Base-by-base conservation (phyloP, 2,797 vertebrate species). In the Anguilla megastoma region DNA sequence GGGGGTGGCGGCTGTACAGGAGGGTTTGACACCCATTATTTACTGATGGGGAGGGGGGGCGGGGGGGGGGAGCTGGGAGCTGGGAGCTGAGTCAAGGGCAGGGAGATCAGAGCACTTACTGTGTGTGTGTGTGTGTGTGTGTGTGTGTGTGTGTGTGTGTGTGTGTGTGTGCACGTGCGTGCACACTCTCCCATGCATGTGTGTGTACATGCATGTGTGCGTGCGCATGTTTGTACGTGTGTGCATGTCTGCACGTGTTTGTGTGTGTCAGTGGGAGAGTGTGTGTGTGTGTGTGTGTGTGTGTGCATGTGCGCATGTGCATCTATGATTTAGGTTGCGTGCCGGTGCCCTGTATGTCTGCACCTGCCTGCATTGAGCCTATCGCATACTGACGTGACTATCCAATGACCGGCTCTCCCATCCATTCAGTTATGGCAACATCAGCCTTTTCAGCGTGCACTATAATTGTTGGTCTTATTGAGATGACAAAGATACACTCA, bases 41-140 rank as follows among this genome's bases (percentile, higher is more conserved):
- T 89, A 89, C 66, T 88, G 85, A 18, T 48, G 36, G 36, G 36
- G 36, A 41, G 36, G 36, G 36, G 33, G 36, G 10, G 16, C 66
- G 66, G 87, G 79, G 88, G 90, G 79, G 48, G 48, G 3, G 48
- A 86, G 83, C 89, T 90, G 92, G 86, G 91, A 92, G 93, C 36
- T 52, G 92, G 88, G 91, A 92, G 93, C 91, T 88, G 92, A 93
- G 92, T 94, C 90, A 92, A 94, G 94, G 95, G 94, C 94, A 94
- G 93, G 84, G 90, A 88, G 93, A 92, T 93, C 93, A 94, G 91
- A 86, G 89, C 90, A 94, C 94, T 95, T 93, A 95, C 95, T 94
- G 94, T 24, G 45, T 50, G 45, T 82, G 93, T 92, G 84, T 88
- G 88, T 88, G 84, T 91, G 71, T 91, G 90, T 91, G 91, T 90